Evolutionary conservation across 1,140 invertebrate species (phyloP).

Genomic region (Achatina immaculata): DNA sequence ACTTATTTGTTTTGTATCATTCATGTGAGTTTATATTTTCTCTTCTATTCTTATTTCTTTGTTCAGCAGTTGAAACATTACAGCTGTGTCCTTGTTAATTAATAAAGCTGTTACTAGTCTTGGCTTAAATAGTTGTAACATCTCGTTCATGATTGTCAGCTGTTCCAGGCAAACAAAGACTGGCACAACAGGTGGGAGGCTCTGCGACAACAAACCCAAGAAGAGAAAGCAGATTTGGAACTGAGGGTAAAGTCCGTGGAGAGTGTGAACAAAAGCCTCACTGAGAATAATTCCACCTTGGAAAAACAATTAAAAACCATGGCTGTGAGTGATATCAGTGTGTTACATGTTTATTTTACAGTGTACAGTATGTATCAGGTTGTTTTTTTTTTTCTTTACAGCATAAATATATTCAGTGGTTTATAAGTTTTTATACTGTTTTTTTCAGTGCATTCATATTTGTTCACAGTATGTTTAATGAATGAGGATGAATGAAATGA

Average conservation of each 20-base stretch:
- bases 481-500: not conserved
- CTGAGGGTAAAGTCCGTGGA: not conserved
- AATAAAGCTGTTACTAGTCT: too few relatives aligned
- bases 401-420: not conserved
- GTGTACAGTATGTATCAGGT: not conserved
- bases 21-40: too few relatives aligned
- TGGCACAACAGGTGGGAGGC: slow-evolving; percentile 30
- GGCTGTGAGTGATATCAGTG: slow-evolving; percentile 4
- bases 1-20: too few relatives aligned
- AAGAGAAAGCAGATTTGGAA: slow-evolving; percentile 8
- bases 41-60: too few relatives aligned
- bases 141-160: too few relatives aligned
- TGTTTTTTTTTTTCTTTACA: not conserved
- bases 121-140: too few relatives aligned
- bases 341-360: not conserved
- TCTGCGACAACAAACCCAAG: slow-evolving; percentile 16
- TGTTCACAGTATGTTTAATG: not conserved
- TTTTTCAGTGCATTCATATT: not conserved
- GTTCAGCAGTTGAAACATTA: too few relatives aligned
- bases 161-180: slow-evolving; percentile 31
- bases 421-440: not conserved
- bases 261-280: not conserved
- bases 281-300: not conserved
- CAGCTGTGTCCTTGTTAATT: too few relatives aligned
- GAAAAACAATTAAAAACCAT: not conserved